Conservation (phyloP, 2,888 invertebrate genomes). For the Mylabris sibirica region DNA sequence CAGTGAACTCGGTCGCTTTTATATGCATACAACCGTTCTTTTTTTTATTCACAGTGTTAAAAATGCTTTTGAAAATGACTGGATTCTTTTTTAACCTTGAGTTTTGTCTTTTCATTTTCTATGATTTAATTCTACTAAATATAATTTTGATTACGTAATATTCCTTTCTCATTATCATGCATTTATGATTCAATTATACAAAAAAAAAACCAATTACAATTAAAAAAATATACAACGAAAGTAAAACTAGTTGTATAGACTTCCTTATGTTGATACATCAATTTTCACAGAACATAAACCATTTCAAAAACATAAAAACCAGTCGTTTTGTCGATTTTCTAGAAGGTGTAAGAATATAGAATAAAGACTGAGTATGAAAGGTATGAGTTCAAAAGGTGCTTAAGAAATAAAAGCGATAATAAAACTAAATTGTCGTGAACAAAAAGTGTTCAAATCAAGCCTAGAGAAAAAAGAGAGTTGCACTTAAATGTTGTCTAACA, state of each 20-base stretch:
- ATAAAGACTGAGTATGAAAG: background rate
- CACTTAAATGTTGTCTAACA: no score
- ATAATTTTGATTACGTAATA: background rate
- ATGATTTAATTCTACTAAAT: background rate
- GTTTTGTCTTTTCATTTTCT: background rate
- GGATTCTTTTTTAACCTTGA: background rate
- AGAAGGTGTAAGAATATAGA: background rate
- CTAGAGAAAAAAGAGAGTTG: no score
- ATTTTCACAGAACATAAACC: background rate
- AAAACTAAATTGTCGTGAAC: no score
- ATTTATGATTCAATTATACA: background rate
- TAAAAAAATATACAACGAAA: background rate
- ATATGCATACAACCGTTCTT: background rate
- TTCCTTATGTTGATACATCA: background rate
- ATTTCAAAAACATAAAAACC: no score
- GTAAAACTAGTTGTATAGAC: background rate
- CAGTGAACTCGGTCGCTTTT: conserved; percentile 6
- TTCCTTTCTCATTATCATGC: background rate
- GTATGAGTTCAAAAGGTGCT: no score
- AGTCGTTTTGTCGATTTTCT: background rate
- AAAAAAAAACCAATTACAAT: background rate
- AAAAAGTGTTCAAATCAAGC: no score
- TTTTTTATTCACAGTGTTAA: background rate
- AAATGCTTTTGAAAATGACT: background rate
- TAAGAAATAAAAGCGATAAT: no score